Evolutionary conservation across 2,797 vertebrate genomes (phyloP).

Genomic region (Pangasius macronema): DNA sequence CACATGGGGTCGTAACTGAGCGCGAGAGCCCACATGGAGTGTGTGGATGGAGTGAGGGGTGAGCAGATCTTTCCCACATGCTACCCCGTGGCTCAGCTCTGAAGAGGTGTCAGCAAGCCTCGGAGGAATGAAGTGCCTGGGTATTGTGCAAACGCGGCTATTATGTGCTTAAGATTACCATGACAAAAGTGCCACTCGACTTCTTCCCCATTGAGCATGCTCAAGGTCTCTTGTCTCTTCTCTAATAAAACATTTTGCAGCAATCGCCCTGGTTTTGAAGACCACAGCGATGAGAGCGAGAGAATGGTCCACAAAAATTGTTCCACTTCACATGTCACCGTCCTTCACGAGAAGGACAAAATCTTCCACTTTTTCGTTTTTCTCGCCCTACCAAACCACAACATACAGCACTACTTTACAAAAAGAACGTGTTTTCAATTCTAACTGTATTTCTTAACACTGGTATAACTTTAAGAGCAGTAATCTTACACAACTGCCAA

Average conservation of each 20-base stretch:
- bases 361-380: too few relatives aligned
- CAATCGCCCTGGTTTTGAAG: conserved; percentile 91
- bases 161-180: conserved; percentile 99
- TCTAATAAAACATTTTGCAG: conserved; percentile 97
- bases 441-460: neutral
- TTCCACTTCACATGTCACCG: too few relatives aligned
- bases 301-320: too few relatives aligned
- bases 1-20: conserved; percentile 45
- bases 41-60: conserved; percentile 68
- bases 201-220: conserved; percentile 96
- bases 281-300: conserved; percentile 80
- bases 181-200: conserved; percentile 99
- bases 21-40: conserved; percentile 68
- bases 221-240: conserved; percentile 89
- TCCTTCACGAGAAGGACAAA: too few relatives aligned
- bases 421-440: neutral
- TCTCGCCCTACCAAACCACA: conserved; percentile 17
- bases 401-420: neutral
- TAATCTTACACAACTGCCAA: too few relatives aligned
- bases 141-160: conserved; percentile 93
- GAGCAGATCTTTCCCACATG: conserved; percentile 99
- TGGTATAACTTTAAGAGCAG: too few relatives aligned
- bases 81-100: conserved; percentile 94
- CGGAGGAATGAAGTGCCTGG: conserved; percentile 93
- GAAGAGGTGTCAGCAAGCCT: conserved; percentile 90